These are phyloP conservation scores for Melinaea menophilus DNA, from an alignment of 2,888 invertebrate genomes.

Conservation along the genomic window DNA sequence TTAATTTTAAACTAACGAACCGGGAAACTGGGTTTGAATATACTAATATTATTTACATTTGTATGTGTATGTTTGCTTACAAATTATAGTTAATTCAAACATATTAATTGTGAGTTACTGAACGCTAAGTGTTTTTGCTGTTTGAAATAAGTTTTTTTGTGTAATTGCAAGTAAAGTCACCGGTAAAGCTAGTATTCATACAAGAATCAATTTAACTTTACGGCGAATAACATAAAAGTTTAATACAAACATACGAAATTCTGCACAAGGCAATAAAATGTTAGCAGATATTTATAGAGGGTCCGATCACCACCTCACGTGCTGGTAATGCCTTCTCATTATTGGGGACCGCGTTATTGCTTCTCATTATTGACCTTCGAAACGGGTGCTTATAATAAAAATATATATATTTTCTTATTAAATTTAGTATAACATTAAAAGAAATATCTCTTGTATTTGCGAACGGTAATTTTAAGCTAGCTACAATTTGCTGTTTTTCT, in stretches of 20 bases:
- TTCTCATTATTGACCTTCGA: slow-evolving; percentile 35
- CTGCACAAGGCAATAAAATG: slow-evolving; percentile 42
- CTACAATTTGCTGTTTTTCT: slow-evolving; percentile 1
- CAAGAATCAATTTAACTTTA: background rate
- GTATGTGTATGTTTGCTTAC: too few relatives aligned
- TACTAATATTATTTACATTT: too few relatives aligned
- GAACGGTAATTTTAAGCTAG: background rate
- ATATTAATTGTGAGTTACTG: too few relatives aligned
- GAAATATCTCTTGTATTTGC: background rate
- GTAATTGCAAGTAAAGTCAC: too few relatives aligned
- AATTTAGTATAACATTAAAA: background rate
- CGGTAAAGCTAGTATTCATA: too few relatives aligned
- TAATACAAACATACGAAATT: slow-evolving; percentile 20
- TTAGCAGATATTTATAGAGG: slow-evolving; percentile 38
- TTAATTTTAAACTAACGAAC: too few relatives aligned
- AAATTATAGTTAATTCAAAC: too few relatives aligned
- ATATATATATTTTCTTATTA: background rate
- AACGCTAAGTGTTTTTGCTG: too few relatives aligned
- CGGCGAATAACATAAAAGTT: background rate
- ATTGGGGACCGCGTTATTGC: slow-evolving; percentile 42
- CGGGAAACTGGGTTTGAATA: too few relatives aligned
- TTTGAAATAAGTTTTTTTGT: too few relatives aligned
- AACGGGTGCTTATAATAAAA: background rate
- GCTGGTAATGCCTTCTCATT: slow-evolving; percentile 50
- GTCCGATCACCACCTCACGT: slow-evolving; percentile 62